Evolutionary conservation across 2,888 invertebrate genomes (phyloP), one percentile per base, ranked within the genome.

Genomic region (Amiota minor): DNA sequence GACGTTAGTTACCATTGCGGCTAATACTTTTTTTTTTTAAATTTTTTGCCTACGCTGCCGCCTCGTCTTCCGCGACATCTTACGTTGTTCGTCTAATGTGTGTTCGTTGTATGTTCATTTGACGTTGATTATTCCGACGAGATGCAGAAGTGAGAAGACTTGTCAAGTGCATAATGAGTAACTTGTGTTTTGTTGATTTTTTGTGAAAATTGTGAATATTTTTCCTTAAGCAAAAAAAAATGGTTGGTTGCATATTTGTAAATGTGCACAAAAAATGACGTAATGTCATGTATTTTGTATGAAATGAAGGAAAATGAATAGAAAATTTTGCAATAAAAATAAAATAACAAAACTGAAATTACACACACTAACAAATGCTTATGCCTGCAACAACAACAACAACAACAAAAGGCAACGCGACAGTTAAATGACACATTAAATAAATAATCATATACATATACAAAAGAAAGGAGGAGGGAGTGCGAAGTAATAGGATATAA

Each of bases 191-290:
- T 35, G 23, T 61, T 35, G 1, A 12, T 62, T 18, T 62, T 62
- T 23, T 12, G 59, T 45, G 23, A 14, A 62, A 35, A 62, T 62
- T 45, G 16, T 62, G 35, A 45, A 46, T 45, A 45, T 62, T 62
- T 35, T 12, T 62, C 14, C 16, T 62, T 35, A 35, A 35, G 35
- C 35, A 23, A 23, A 23, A 35, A 35, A 35, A 35, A 35, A 35
- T n/a, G 14, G 9, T 62, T 62, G 10, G 0, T 35, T 35, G 35
- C 35, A 35, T 23, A 11, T 23, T 35, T 35, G 18, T 65, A n/a
- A 62, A 45, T 62, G 62, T 45, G 62, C 62, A 11, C 62, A 62
- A 59, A 64, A 64, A 47, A 68, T 68, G 67, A 68, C 67, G 53
- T 68, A 68, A 68, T 68, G 53, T 67, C 67, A 68, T 50, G n/a